phyloP scores from a whole-genome alignment of 1,140 invertebrate genomes.

The Hycleus cichorii region DNA sequence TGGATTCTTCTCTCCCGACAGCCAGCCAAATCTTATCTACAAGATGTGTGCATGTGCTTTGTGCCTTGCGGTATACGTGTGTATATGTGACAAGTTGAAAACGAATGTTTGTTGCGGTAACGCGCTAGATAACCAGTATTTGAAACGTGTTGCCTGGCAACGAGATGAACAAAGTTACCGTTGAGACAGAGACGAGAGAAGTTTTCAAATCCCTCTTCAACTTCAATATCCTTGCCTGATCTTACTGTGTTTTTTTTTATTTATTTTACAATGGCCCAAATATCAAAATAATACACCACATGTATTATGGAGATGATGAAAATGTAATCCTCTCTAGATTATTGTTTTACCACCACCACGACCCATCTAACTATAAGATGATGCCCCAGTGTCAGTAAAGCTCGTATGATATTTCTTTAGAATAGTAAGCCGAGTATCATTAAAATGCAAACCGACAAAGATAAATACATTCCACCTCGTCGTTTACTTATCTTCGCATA shows the following conservation, averaged over 20 bases:
- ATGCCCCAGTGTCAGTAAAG: slow-evolving; percentile 19
- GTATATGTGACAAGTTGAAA: slow-evolving; percentile 33
- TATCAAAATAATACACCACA: slow-evolving; percentile 26
- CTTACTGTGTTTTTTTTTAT: slow-evolving; percentile 18
- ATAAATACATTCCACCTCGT: slow-evolving; percentile 23
- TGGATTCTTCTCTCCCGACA: slow-evolving; percentile 19
- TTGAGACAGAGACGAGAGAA: neutral
- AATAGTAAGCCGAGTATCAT: slow-evolving; percentile 14
- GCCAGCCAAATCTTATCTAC: slow-evolving; percentile 30
- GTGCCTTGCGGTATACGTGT: slow-evolving; percentile 18
- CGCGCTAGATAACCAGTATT: slow-evolving; percentile 32
- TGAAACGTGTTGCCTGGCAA: slow-evolving; percentile 27
- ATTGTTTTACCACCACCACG: slow-evolving; percentile 21
- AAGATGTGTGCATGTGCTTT: slow-evolving; percentile 19
- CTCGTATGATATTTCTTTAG: slow-evolving; percentile 26
- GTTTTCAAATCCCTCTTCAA: slow-evolving; percentile 24
- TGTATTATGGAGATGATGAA: slow-evolving; percentile 31
- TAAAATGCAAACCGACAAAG: slow-evolving; percentile 19
- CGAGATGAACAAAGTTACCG: neutral
- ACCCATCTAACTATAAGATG: slow-evolving; percentile 15
- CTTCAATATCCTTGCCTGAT: slow-evolving; percentile 25
- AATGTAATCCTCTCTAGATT: slow-evolving; percentile 30
- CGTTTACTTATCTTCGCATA: slow-evolving; percentile 2
- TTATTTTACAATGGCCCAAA: slow-evolving; percentile 19
- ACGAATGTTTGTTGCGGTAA: slow-evolving; percentile 35